A percentile compares a stretch with the other conserved stretches of the same genome.
These are phyloP conservation scores for Trachymyrmex septentrionalis DNA, from an alignment of 1,140 invertebrate genomes.

Conservation along the genomic window DNA sequence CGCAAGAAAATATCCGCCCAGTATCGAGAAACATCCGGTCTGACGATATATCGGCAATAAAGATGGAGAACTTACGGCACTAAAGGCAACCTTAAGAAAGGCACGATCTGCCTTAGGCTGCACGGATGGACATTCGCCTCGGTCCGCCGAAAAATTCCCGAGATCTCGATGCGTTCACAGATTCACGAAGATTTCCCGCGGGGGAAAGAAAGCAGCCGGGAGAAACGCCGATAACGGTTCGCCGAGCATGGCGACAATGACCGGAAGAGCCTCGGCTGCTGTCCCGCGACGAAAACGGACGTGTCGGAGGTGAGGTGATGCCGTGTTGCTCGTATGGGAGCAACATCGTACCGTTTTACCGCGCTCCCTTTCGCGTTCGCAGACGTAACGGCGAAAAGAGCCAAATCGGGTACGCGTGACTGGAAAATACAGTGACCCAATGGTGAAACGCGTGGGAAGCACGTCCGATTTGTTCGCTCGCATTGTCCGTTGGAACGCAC, in stretches of 20 bases:
- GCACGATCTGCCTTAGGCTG: too few relatives aligned
- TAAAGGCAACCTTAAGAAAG: background rate
- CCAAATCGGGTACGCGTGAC: conserved; percentile 28
- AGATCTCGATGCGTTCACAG: background rate
- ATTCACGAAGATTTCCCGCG: conserved; percentile 45
- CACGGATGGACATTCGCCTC: too few relatives aligned
- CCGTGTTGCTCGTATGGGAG: conserved; percentile 22
- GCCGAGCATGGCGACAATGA: conserved; percentile 68
- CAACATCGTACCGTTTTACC: background rate
- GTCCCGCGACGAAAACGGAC: conserved; percentile 41
- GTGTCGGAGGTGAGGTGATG: conserved; percentile 35
- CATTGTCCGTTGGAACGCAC: conserved; percentile 5
- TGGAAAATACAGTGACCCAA: conserved; percentile 60
- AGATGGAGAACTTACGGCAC: background rate
- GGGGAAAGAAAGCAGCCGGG: conserved; percentile 49
- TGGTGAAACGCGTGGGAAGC: conserved; percentile 38
- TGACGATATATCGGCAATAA: conserved; percentile 37
- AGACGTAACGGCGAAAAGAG: conserved; percentile 12
- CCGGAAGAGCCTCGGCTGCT: conserved; percentile 60
- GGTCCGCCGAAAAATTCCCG: background rate
- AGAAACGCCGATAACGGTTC: conserved; percentile 66
- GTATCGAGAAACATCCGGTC: conserved; percentile 49
- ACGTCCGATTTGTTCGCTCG: background rate
- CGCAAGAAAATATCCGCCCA: conserved; percentile 63
- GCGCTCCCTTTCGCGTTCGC: background rate